Evolutionary conservation across 1,140 invertebrate genomes (phyloP).

Genomic region (Drosophila azteca): DNA sequence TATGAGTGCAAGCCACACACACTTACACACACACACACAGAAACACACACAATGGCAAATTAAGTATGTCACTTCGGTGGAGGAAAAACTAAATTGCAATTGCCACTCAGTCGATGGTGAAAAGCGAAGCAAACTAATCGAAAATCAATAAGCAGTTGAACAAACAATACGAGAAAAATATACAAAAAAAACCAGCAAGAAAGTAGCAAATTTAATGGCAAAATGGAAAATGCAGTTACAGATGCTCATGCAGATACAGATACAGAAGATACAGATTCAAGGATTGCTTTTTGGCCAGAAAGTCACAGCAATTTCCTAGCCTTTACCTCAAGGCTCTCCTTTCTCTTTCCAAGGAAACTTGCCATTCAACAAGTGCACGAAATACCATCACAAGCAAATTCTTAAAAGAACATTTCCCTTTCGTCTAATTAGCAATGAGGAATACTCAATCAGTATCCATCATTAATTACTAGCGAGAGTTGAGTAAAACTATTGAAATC

Average conservation of each 20-base stretch:
- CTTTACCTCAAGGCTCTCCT: too few species aligned
- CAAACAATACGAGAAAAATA: slow-evolving; percentile 13
- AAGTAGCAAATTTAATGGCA: slow-evolving; percentile 55
- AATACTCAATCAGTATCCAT: slow-evolving; percentile 37
- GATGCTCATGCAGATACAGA: neutral
- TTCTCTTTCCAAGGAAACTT: too few species aligned
- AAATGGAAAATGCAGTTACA: slow-evolving; percentile 38
- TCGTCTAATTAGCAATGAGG: neutral
- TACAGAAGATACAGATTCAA: slow-evolving; percentile 1
- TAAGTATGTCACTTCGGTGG: slow-evolving; percentile 73
- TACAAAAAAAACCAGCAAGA: slow-evolving; percentile 22
- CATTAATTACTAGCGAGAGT: slow-evolving; percentile 37
- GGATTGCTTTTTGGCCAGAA: too few species aligned
- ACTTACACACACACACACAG: slow-evolving; percentile 27
- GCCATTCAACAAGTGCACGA: too few species aligned
- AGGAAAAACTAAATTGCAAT: slow-evolving; percentile 43
- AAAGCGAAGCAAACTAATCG: slow-evolving; percentile 76
- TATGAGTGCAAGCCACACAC: slow-evolving; percentile 53
- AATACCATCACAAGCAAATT: too few species aligned
- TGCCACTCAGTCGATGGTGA: slow-evolving; percentile 26
- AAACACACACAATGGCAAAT: slow-evolving; percentile 58
- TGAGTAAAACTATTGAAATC: slow-evolving; percentile 32
- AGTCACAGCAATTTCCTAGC: too few species aligned
- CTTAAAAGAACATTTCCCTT: too few species aligned
- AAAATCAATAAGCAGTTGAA: slow-evolving; percentile 70